These are phyloP conservation scores for Meriones psammophilus DNA, from an alignment of 2,797 vertebrate genomes.

Conservation along the genomic window DNA sequence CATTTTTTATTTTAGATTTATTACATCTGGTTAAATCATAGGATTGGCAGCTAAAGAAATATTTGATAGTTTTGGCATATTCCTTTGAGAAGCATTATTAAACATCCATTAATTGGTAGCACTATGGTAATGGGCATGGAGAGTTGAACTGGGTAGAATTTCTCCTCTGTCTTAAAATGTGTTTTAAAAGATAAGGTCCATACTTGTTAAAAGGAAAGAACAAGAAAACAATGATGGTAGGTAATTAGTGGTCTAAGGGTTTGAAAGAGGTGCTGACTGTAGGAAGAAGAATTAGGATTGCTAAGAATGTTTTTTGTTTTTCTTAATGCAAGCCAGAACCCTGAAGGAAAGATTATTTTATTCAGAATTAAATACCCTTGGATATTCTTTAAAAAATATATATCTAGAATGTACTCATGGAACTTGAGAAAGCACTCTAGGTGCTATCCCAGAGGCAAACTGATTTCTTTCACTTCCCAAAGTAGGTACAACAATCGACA, in stretches of 20 bases:
- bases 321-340: neutral
- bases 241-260: constrained; percentile 13
- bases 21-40: constrained; percentile 2
- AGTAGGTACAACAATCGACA: constrained; percentile 40
- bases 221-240: neutral
- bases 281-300: neutral
- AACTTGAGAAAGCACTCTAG: constrained; percentile 40
- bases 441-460: constrained; percentile 47
- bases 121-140: neutral
- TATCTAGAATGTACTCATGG: constrained; percentile 1
- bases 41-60: neutral
- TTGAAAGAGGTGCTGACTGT: neutral
- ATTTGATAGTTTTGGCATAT: neutral
- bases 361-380: neutral
- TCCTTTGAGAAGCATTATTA: neutral
- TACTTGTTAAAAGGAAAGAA: constrained; percentile 28
- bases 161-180: neutral
- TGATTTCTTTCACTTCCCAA: constrained; percentile 60
- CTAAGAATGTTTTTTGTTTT: constrained; percentile 4
- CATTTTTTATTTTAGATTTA: neutral
- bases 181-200: neutral
- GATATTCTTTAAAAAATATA: constrained; percentile 61
- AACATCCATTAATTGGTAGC: neutral
- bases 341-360: constrained; percentile 19
- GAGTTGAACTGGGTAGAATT: constrained; percentile 5